Conservation (phyloP, 2,797 vertebrate genomes). For the Chrysolophus pictus region DNA sequence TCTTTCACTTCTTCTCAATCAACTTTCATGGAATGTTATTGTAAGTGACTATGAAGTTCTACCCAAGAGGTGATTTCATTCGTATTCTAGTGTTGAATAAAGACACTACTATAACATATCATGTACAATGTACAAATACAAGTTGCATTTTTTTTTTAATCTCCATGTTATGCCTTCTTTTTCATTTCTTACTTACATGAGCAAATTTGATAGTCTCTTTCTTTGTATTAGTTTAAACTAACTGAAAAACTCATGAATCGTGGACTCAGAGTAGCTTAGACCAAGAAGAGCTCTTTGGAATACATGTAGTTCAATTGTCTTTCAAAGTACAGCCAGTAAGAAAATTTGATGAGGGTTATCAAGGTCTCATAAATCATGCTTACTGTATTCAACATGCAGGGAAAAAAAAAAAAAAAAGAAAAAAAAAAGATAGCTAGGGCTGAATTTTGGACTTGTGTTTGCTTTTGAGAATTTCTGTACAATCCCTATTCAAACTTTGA, state of each 20-base stretch:
- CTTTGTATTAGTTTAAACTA: slow-evolving; percentile 3
- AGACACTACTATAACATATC: background rate
- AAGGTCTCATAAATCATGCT: background rate
- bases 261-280: background rate
- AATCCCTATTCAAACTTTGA: slow-evolving; percentile 7
- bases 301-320: background rate
- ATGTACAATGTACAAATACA: too few species aligned
- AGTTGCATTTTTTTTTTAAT: background rate
- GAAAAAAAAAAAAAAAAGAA: too few species aligned
- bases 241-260: background rate
- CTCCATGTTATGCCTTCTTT: background rate
- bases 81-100: background rate
- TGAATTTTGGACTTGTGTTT: background rate
- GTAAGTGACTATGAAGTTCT: background rate
- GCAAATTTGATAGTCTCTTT: background rate
- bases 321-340: background rate
- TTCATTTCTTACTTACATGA: background rate
- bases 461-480: background rate
- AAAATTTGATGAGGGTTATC: background rate
- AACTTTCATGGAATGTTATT: background rate
- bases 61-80: background rate
- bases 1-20: background rate
- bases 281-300: background rate
- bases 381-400: background rate
- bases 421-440: background rate